Percentiles rank a stretch among this genome's conserved stretches.
Evolutionary conservation across 2,113 vertebrate species (phyloP).

Genomic region (Chiloscyllium plagiosum): DNA sequence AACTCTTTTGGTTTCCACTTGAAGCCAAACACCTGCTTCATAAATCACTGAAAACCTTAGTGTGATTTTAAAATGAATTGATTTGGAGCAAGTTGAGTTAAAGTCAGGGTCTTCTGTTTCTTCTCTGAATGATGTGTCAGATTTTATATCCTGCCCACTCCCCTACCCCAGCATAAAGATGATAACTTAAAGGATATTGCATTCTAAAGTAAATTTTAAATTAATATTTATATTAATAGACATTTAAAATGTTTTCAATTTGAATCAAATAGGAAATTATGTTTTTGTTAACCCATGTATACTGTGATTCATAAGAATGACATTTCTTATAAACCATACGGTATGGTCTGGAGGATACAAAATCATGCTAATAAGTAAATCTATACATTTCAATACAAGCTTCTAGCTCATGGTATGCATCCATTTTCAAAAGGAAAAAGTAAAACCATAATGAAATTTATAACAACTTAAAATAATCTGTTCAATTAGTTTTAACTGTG

Average conservation of each 20-base stretch:
- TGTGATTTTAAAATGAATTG: too few species aligned
- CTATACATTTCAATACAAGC: not conserved
- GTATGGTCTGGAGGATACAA: not conserved
- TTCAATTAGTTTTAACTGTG: not conserved
- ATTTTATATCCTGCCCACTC: not conserved
- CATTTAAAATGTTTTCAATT: not conserved
- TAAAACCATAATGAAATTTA: not conserved
- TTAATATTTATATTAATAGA: not conserved
- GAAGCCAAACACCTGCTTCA: not conserved
- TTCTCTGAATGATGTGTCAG: too few species aligned
- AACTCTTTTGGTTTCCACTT: not conserved
- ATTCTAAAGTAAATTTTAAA: not conserved
- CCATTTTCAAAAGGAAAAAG: not conserved
- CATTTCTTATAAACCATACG: not conserved
- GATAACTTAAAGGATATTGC: not conserved
- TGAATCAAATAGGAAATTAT: not conserved
- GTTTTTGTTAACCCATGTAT: not conserved
- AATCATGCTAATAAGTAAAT: not conserved
- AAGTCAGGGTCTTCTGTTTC: too few species aligned
- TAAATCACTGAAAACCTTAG: not conserved
- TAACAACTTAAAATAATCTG: not conserved
- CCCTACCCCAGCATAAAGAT: not conserved
- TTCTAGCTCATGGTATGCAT: not conserved
- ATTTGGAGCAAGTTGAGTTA: too few species aligned
- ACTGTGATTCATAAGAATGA: not conserved